Conservation (phyloP, 2,797 vertebrate species). For the Helicolenus hilgendorfi region DNA sequence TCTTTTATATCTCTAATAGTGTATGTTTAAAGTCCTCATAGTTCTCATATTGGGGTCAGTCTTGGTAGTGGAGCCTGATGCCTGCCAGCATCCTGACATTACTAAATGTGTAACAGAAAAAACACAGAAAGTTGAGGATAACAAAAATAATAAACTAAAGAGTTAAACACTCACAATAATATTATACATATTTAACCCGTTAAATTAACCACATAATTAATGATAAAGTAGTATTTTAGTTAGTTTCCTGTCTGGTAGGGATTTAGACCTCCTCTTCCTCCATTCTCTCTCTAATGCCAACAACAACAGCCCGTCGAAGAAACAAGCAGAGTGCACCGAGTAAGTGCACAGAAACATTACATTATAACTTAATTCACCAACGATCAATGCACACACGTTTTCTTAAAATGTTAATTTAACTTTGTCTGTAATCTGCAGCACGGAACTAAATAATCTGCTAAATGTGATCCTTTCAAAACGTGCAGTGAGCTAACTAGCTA, state of each 20-base stretch:
- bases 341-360: slow-evolving; percentile 85
- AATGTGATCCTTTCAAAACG: slow-evolving; percentile 72
- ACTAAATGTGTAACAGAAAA: neutral
- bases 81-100: neutral
- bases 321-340: slow-evolving; percentile 85
- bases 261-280: slow-evolving; percentile 93
- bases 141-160: neutral
- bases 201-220: slow-evolving; percentile 3
- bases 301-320: slow-evolving; percentile 91
- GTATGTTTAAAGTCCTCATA: no score
- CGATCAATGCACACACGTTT: neutral
- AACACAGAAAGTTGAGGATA: neutral
- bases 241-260: slow-evolving; percentile 91
- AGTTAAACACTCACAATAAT: neutral
- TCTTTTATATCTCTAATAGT: no score
- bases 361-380: slow-evolving; percentile 4
- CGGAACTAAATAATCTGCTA: neutral
- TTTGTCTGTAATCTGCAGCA: slow-evolving; percentile 13
- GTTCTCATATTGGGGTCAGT: no score
- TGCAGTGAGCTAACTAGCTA: slow-evolving; percentile 78
- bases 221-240: slow-evolving; percentile 70
- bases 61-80: no score
- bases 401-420: neutral
- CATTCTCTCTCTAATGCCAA: slow-evolving; percentile 90
- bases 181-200: accelerated